phyloP scores from a whole-genome alignment of 2,113 vertebrate species.

The Taurulus bubalis region DNA sequence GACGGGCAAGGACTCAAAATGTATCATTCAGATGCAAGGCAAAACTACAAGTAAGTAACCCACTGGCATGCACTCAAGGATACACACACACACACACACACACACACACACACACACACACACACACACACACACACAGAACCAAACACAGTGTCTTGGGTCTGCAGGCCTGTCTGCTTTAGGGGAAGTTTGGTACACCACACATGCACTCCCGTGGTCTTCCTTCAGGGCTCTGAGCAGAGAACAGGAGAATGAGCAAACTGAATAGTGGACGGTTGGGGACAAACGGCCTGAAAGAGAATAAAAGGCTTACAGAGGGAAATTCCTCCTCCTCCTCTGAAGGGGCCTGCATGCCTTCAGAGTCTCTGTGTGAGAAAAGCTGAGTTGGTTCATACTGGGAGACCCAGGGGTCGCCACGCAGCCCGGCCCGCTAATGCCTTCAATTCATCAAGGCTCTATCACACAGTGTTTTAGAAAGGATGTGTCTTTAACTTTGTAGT shows the following conservation, averaged over 20 bases:
- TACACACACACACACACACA: conserved; percentile 11
- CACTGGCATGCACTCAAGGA: conserved; percentile 14
- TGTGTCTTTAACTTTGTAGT: conserved; percentile 14
- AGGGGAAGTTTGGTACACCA: conserved; percentile 21
- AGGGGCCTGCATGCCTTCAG: conserved; percentile 70
- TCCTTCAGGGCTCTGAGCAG: conserved; percentile 48
- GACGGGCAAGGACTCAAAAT: conserved; percentile 96
- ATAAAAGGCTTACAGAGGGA: conserved; percentile 70
- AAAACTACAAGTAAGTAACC: conserved; percentile 95
- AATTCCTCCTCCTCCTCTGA: conserved; percentile 61
- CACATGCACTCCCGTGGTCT: conserved; percentile 34
- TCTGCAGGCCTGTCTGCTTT: conserved; percentile 16
- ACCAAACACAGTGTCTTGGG: conserved; percentile 3
- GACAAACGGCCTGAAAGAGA: conserved; percentile 66
- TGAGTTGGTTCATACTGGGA: conserved; percentile 61
- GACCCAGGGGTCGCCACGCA: conserved; percentile 47
- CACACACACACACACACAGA: conserved; percentile 10
- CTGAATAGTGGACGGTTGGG: conserved; percentile 69
- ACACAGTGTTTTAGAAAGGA: conserved; percentile 22
- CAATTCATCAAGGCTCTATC: conserved; percentile 44
- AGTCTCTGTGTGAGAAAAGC: conserved; percentile 70
- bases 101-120: conserved; percentile 17
- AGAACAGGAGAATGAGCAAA: conserved; percentile 70
- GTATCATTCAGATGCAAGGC: conserved; percentile 99
- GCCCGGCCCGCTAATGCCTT: conserved; percentile 29